A percentile compares a stretch with the other conserved stretches of the same genome.
These are phyloP conservation scores for Mystacides longicornis DNA, from an alignment of 2,888 invertebrate species.

Conservation along the genomic window DNA sequence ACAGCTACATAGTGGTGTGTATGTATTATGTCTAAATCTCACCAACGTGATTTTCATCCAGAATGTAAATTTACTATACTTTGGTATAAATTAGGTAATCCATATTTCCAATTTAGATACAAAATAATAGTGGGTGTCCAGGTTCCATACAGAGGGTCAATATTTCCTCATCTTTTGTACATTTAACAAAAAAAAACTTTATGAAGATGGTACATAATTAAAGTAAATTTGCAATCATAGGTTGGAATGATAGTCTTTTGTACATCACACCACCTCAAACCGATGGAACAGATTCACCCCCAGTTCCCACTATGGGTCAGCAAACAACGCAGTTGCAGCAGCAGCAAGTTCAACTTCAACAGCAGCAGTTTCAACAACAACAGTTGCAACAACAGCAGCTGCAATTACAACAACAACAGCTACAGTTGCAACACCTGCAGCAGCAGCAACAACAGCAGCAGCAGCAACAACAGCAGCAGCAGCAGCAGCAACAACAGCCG, in stretches of 20 bases:
- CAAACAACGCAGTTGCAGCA: constrained; percentile 27
- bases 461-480: constrained; percentile 35
- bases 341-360: constrained; percentile 32
- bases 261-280: constrained; percentile 21
- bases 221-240: constrained; percentile 18
- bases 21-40: too few species aligned
- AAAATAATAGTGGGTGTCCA: too few species aligned
- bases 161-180: too few species aligned
- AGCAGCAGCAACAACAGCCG: constrained; percentile 26
- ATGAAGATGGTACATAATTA: too few species aligned
- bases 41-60: too few species aligned
- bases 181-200: too few species aligned
- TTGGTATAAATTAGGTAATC: too few species aligned
- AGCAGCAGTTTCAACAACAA: constrained; percentile 31
- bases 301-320: constrained; percentile 37
- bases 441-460: constrained; percentile 24
- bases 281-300: constrained; percentile 20
- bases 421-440: constrained; percentile 27
- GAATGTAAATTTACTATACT: too few species aligned
- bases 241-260: constrained; percentile 23
- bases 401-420: constrained; percentile 6
- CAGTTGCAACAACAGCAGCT: constrained; percentile 31
- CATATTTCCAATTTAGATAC: too few species aligned
- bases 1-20: too few species aligned
- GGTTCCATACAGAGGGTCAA: too few species aligned